These are phyloP conservation scores for Pterophyllum scalare DNA, from an alignment of 2,113 vertebrate genomes.

Conservation along the genomic window DNA sequence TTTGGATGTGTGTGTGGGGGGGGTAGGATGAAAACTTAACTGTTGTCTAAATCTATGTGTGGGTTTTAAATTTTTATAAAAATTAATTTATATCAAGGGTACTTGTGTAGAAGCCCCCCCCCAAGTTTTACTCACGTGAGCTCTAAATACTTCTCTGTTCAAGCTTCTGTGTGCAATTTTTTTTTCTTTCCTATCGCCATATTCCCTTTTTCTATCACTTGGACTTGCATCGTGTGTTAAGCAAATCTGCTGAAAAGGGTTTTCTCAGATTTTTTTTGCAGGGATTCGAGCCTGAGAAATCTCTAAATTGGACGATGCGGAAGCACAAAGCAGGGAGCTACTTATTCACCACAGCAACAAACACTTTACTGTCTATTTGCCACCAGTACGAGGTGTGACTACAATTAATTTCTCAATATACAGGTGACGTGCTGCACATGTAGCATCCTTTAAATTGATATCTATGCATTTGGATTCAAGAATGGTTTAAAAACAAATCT, in stretches of 20 bases:
- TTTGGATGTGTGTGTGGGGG: neutral
- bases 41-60: slow-evolving; percentile 60
- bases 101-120: slow-evolving; percentile 27
- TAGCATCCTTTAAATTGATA: slow-evolving; percentile 49
- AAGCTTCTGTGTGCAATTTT: slow-evolving; percentile 52
- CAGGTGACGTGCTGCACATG: slow-evolving; percentile 36
- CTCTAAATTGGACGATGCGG: slow-evolving; percentile 46
- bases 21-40: slow-evolving; percentile 32
- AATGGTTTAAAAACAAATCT: neutral
- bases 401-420: slow-evolving; percentile 34
- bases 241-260: slow-evolving; percentile 21
- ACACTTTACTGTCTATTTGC: slow-evolving; percentile 53
- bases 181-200: slow-evolving; percentile 23
- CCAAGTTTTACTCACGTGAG: slow-evolving; percentile 39
- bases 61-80: slow-evolving; percentile 70
- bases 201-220: slow-evolving; percentile 27
- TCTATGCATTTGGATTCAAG: slow-evolving; percentile 71
- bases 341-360: slow-evolving; percentile 36
- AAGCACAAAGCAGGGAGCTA: slow-evolving; percentile 74
- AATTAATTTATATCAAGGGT: slow-evolving; percentile 68
- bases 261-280: slow-evolving; percentile 63
- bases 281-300: slow-evolving; percentile 56
- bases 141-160: slow-evolving; percentile 36
- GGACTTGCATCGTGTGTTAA: slow-evolving; percentile 22
- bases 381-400: slow-evolving; percentile 37